Evolutionary conservation across 2,888 invertebrate species (phyloP), one percentile per base, ranked within the genome.

Genomic region (Leptopilina drosophilae): DNA sequence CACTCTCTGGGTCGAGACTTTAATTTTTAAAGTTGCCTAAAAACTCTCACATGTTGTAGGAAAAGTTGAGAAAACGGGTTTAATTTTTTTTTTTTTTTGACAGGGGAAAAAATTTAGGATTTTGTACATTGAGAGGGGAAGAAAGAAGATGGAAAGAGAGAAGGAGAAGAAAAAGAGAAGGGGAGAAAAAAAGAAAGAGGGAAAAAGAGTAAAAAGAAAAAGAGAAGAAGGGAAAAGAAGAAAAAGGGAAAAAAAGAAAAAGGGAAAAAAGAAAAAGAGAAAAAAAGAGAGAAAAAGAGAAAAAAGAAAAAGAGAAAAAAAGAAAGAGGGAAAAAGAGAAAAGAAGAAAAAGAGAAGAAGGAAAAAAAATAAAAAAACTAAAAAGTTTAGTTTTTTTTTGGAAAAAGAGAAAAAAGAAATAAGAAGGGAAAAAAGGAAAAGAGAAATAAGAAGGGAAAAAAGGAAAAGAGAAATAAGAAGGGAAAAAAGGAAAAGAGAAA

Each of bases 1-100:
- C 42, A 26, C 49, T 26, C 20, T 49, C 14, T 8, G 11, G 26
- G 14, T 49, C 53, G n/a, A 7, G 33, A 12, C 33, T 33, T 69
- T 73, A 53, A 53, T 53, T 56, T 33, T 56, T 33, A 73, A 56
- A 49, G 69, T 73, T 42, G 5, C 46, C 49, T 73, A 12, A 20
- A 14, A 49, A 15, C n/a, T 40, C 20, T 5, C 26, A 9, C 6
- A 69, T 69, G 49, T 42, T 49, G 14, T 3, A 33, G 33, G 20
- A 20, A 20, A 20, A 20, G 20, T 20, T 1, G 20, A 20, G 20
- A 20, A 20, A 20, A 20, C 1, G 1, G 1, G 20, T 20, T 20
- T 20, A 20, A 20, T 20, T 20, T 20, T 20, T 20, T 20, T 20
- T 20, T 20, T 20, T 20, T 20, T 20, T 20, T 20, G 1, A 20